Percentiles rank a stretch among this genome's conserved stretches.
Evolutionary conservation across 2,888 invertebrate genomes (phyloP).

Genomic region (Meiosimyza platycephala): DNA sequence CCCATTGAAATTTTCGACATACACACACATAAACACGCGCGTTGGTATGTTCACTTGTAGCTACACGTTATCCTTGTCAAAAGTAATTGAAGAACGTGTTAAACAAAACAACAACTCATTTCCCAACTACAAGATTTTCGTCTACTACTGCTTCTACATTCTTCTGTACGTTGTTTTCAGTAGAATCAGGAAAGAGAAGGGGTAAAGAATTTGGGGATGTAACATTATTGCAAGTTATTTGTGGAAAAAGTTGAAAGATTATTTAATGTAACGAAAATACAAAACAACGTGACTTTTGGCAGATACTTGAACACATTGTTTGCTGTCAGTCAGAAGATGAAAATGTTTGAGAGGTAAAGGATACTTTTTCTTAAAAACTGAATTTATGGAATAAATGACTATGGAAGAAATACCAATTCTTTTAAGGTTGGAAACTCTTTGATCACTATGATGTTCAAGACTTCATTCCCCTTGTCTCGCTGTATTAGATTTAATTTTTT

Average conservation of each 20-base stretch:
- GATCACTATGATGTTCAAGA: too few relatives aligned
- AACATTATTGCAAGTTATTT: background rate
- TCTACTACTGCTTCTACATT: too few relatives aligned
- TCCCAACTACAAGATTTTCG: background rate
- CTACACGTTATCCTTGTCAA: slow-evolving; percentile 22
- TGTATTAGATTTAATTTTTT: too few relatives aligned
- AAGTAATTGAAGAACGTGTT: slow-evolving; percentile 33
- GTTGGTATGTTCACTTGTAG: background rate
- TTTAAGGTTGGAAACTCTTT: too few relatives aligned
- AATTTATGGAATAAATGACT: too few relatives aligned
- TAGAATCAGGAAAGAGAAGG: background rate
- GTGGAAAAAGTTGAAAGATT: slow-evolving; percentile 11
- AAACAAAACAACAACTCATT: slow-evolving; percentile 21
- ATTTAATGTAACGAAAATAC: slow-evolving; percentile 14
- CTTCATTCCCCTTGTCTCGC: too few relatives aligned
- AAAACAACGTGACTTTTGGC: slow-evolving; percentile 28
- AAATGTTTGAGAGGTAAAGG: too few relatives aligned
- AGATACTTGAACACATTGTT: background rate
- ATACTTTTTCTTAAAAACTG: too few relatives aligned
- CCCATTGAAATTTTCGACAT: background rate
- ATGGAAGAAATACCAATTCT: too few relatives aligned
- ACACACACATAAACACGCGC: slow-evolving; percentile 4
- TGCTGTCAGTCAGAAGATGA: background rate
- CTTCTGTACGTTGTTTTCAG: too few relatives aligned
- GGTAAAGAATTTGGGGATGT: background rate